Base-by-base conservation (phyloP, 37 sponge, comb jelly and placozoan genomes). In the Eunapius fragilis region DNA sequence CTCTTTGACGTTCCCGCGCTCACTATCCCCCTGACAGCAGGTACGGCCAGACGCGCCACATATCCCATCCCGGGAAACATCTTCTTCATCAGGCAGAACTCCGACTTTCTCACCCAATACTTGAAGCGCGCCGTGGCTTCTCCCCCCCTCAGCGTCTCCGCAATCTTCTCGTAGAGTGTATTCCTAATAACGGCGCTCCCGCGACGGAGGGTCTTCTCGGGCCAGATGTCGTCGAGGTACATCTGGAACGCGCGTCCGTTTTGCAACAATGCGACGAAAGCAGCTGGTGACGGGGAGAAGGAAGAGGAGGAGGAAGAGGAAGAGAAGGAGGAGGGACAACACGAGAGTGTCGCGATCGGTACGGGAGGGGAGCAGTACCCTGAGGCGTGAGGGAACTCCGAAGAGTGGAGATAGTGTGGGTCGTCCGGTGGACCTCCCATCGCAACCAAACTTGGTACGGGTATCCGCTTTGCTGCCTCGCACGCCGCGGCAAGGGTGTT, bases 171-270 rank as follows among this genome's bases (percentile, higher is more conserved):
- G 77, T 89, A 89, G 0, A 89, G 79, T n/a, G 79, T 68, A 6
- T 68, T 73, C 24, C 89, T 45, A 12, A 89, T 84, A 1, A 89
- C 89, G 10, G 41, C 69, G 71, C 80, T 78, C 26, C 89, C 84
- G 49, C 84, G 35, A 0, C 84, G 31, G 19, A 31, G 50, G 12
- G 74, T 75, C 37, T 47, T 72, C 70, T 70, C 83, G 9, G 89
- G 89, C 89, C 89, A 89, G 7, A 80, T 79, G 25, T 83, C 89
- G 25, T 83, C 89, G 5, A 89, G 79, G 68, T 68, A 89, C 58
- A 67, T 68, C 13, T 30, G 50, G 67, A 72, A 84, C 24, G 24
- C 58, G 19, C 77, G 35, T 30, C 50, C 32, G 67, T 58, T n/a
- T 22, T 58, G 34, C 10, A 83, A 2, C 58, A 19, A 19, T 17